Evolutionary conservation across 35 echinoderm and acorn worm species (phyloP), one percentile per base, ranked within the genome.

Genomic region (Holothuria glaberrima): DNA sequence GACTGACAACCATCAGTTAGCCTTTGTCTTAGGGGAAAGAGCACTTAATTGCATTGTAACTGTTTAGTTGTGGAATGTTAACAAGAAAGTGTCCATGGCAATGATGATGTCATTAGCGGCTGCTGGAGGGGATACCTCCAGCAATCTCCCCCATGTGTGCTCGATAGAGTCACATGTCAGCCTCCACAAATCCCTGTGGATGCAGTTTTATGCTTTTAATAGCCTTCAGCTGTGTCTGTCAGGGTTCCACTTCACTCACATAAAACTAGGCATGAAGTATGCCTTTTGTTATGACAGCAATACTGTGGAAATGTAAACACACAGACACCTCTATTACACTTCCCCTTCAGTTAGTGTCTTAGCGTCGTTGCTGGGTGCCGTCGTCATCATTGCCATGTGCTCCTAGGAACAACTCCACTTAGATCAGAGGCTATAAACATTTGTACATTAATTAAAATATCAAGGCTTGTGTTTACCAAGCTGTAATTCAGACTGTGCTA

Each of bases 61-160:
- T 75, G 71, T 75, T 75, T 41, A 75, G 71, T 41, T 41, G 71
- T 75, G 71, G 71, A 75, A 75, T 75, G 71, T 75, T 75, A 75
- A 75, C 71, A 75, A 75, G 71, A 75, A 75, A 75, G 71, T 75
- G 71, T 75, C 71, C 71, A 75, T 75, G 71, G 71, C 44, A 75
- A 75, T 75, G 71, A 41, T 75, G 71, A 75, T 75, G 71, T 75
- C 71, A 75, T 75, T 75, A 75, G 71, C 33, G 14, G 29, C 71
- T 31, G 66, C 66, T 32, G 21, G 5, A n/a, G 33, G 34, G 44
- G 71, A 38, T 9, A 7, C 50, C 16, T 54, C 50, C 71, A 31
- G 44, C 29, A 38, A 41, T 22, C 71, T 75, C 31, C 71, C 71
- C 66, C 71, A 32, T 38, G 33, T 75, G 33, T 75, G 34, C 44